Conservation (phyloP, 2,888 invertebrate species). For the Torymus texanus region DNA sequence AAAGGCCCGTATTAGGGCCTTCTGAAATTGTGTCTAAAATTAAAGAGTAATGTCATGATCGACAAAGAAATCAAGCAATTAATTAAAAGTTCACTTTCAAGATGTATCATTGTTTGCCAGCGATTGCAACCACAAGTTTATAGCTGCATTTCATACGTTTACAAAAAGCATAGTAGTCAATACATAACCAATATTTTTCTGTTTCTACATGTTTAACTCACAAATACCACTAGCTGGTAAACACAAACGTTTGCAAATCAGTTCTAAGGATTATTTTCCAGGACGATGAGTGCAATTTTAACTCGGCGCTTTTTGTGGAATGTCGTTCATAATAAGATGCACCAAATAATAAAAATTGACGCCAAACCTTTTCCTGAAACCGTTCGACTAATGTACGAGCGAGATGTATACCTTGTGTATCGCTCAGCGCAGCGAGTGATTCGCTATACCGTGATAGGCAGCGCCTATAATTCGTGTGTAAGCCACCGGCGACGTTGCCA, state of each 20-base stretch:
- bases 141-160: neutral
- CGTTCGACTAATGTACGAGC: neutral
- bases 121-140: neutral
- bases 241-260: too few relatives aligned
- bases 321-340: neutral
- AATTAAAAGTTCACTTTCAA: neutral
- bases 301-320: neutral
- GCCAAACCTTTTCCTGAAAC: slow-evolving; percentile 38
- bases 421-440: too few relatives aligned
- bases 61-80: neutral
- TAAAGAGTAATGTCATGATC: slow-evolving; percentile 1
- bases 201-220: neutral
- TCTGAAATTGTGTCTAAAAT: neutral
- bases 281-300: neutral
- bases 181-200: slow-evolving; percentile 32
- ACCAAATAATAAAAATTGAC: slow-evolving; percentile 44
- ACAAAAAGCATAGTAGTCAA: neutral
- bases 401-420: too few relatives aligned
- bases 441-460: too few relatives aligned
- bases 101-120: slow-evolving; percentile 8
- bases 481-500: too few relatives aligned
- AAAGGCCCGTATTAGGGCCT: slow-evolving; percentile 5
- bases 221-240: too few relatives aligned
- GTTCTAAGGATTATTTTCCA: neutral
- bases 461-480: too few relatives aligned